Percentiles rank a stretch among this genome's conserved stretches.
phyloP scores from a whole-genome alignment of 1,140 invertebrate species.

The Drosophila equinoxialis region DNA sequence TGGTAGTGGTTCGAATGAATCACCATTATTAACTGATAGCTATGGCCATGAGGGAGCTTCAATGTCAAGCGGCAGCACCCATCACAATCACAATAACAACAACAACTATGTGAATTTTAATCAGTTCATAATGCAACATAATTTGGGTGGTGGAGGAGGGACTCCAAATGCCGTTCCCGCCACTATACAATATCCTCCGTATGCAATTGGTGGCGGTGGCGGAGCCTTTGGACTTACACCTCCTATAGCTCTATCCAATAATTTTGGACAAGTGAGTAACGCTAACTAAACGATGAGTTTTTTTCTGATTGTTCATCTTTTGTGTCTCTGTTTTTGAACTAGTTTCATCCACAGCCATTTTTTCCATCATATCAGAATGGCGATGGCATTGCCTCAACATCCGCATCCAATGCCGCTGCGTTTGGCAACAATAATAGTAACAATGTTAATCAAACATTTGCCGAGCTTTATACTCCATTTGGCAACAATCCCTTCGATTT shows the following conservation, averaged over 20 bases:
- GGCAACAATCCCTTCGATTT: constrained; percentile 75
- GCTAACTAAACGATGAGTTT: neutral
- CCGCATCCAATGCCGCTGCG: constrained; percentile 1
- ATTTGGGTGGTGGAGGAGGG: constrained; percentile 43
- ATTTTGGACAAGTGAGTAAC: constrained; percentile 51
- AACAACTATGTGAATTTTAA: constrained; percentile 82
- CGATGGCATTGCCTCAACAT: constrained; percentile 24
- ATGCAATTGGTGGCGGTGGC: constrained; percentile 43
- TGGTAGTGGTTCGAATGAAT: neutral
- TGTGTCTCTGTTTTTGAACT: neutral
- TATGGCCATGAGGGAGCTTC: constrained; percentile 29
- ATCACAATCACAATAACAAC: constrained; percentile 40
- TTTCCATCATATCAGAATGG: constrained; percentile 54
- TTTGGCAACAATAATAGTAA: constrained; percentile 36
- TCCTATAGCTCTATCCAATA: constrained; percentile 19
- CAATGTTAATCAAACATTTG: constrained; percentile 30
- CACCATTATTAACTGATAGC: constrained; percentile 24
- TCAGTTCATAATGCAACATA: constrained; percentile 81
- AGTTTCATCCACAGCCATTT: constrained; percentile 44
- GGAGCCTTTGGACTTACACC: constrained; percentile 58
- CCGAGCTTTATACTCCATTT: constrained; percentile 61
- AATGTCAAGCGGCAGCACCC: constrained; percentile 11
- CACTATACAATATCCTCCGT: constrained; percentile 45
- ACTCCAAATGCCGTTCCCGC: constrained; percentile 3
- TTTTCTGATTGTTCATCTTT: neutral